Evolutionary conservation across 1,140 invertebrate species (phyloP), one percentile per base, ranked within the genome.

Genomic region (Homarus americanus): DNA sequence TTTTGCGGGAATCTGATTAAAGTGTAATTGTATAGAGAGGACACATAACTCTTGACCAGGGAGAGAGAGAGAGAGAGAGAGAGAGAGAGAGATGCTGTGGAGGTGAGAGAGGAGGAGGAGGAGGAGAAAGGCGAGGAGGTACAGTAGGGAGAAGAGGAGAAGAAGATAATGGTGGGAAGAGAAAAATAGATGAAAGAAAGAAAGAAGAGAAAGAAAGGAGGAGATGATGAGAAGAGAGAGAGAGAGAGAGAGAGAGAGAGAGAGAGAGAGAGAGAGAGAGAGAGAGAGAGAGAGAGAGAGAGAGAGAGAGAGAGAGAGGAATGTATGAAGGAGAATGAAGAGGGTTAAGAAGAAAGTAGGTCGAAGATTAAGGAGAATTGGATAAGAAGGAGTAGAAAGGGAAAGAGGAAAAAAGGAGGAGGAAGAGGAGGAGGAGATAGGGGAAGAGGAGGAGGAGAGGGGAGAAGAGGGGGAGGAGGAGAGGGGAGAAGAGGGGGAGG

Each of bases 1-100:
- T 69, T 69, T 28, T 7, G n/a, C 32, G n/a, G 63, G 63, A 69
- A 69, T 69, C 63, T 69, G 63, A 69, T 69, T 69, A 69, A 69
- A 28, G n/a, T 7, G 17, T 69, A 69, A 69, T 32, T 69, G n/a
- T 69, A 69, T 28, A 28, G 28, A 69, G 24, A 12, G 63, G 3
- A 4, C n/a, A 24, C n/a, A 32, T 69, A 69, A 32, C 5, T 69
- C 63, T 69, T 63, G 58, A n/a, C n/a, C 5, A 49, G 5, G 44
- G 44, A 49, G 15, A 49, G 15, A 49, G 44, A 49, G 44, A 49
- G n/a, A 49, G 44, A 49, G 44, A 49, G n/a, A 32, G 63, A 32
- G 24, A 9, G 9, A 28, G n/a, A 69, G 63, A 15, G 9, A 28
- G n/a, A 63, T n/a, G n/a, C n/a, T n/a, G n/a, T n/a, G n/a, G n/a